These are phyloP conservation scores for Hofmannophila pseudospretella DNA, from an alignment of 2,888 invertebrate species.

Conservation along the genomic window DNA sequence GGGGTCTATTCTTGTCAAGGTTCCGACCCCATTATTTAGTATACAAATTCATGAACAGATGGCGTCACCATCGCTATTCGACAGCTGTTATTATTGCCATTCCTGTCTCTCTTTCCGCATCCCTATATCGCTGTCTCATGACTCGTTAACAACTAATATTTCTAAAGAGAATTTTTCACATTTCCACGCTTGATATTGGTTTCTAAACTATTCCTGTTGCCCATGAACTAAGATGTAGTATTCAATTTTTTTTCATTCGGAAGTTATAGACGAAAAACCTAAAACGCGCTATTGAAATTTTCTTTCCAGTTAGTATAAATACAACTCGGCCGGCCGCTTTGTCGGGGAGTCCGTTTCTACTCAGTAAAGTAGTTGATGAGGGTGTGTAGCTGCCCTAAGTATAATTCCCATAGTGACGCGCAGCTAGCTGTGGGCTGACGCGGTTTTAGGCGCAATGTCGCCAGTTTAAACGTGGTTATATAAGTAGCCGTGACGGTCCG, in stretches of 20 bases:
- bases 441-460: not conserved
- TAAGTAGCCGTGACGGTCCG: conserved; percentile 5
- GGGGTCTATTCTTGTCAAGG: no score
- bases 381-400: conserved; percentile 31
- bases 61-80: conserved; percentile 1
- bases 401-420: conserved; percentile 16
- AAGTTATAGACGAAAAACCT: conserved; percentile 7
- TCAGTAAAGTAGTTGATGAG: conserved; percentile 30
- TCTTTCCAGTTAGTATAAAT: conserved; percentile 20
- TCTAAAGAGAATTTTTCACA: not conserved
- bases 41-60: conserved; percentile 3
- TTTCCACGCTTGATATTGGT: not conserved
- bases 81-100: conserved; percentile 5
- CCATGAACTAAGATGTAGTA: not conserved
- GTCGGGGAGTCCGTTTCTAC: conserved; percentile 45
- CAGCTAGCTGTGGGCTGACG: not conserved
- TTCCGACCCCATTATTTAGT: not conserved
- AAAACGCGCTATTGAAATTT: conserved; percentile 27
- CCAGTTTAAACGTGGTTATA: conserved; percentile 5
- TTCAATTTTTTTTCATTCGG: not conserved
- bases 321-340: rapidly evolving
- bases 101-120: conserved; percentile 8
- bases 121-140: conserved; percentile 4
- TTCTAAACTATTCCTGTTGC: not conserved
- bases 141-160: not conserved